A percentile compares a stretch with the other conserved stretches of the same genome.
Conservation (phyloP, 2,113 vertebrate genomes). For the Plestiodon gilberti region DNA sequence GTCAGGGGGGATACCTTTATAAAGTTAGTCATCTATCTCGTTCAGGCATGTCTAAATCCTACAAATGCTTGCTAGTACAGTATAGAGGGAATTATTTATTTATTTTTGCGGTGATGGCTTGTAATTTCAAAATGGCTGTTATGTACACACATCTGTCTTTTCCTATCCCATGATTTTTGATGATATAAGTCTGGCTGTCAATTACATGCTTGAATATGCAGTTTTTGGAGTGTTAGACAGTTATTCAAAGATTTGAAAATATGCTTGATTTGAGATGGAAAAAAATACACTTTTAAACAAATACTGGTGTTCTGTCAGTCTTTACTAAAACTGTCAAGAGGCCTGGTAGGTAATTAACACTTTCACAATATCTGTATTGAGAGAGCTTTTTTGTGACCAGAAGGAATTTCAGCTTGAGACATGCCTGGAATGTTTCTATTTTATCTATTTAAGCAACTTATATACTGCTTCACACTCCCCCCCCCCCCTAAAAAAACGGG, state of each 20-base stretch:
- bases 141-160: neutral
- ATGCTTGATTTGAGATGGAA: neutral
- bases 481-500: too few relatives aligned
- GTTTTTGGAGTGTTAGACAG: neutral
- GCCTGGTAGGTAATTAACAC: neutral
- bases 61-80: neutral
- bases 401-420: neutral
- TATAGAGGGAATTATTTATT: too few relatives aligned
- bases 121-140: neutral
- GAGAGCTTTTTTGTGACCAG: too few relatives aligned
- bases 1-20: too few relatives aligned
- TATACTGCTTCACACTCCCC: too few relatives aligned
- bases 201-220: neutral
- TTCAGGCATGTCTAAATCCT: neutral
- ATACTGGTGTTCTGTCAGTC: neutral
- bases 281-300: neutral
- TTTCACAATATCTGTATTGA: neutral
- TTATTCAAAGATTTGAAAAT: neutral
- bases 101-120: too few relatives aligned
- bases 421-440: neutral
- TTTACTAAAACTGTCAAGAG: neutral
- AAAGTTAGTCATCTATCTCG: neutral
- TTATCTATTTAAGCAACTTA: too few relatives aligned
- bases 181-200: neutral
- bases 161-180: neutral